Base-by-base conservation (phyloP, 2,888 invertebrate genomes). In the Mamestra brassicae region DNA sequence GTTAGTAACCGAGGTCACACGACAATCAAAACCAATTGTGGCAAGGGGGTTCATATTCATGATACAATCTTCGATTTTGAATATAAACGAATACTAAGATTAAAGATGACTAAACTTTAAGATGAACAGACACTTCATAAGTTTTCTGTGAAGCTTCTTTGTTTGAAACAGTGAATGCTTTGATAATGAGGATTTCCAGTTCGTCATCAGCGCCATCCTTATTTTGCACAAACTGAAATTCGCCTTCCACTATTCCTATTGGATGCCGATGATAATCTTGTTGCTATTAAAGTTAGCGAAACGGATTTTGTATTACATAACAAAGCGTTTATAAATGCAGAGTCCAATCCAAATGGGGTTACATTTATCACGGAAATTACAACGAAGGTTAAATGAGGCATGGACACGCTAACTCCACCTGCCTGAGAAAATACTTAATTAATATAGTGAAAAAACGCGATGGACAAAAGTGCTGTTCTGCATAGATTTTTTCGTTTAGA, bases 301-400 rank as follows among this genome's bases (percentile, higher is more conserved):
- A 79, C 70, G 66, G 74, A 75, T 77, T 82, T 79, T 10, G 63
- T 81, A 77, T 85, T 84, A 87, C 76, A 65, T 81, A 83, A 84
- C 78, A 81, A 78, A 77, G 80, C 76, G 75, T 81, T 85, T 81
- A 86, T 87, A 87, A 89, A 89, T 90, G 91, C 92, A 91, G 85
- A 86, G 80, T 85, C 86, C 88, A 88, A 87, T 88, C 80, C 85
- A 86, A 91, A 91, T 88, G 88, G 88, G 89, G 89, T 91, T 90
- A 90, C 89, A 86, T 91, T 91, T 90, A 92, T 90, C 90, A 90
- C 90, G 92, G 93, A 93, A 94, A 94, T 93, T 92, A 92, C 90
- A 89, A 86, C 88, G 89, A 92, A 93, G 92, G 90, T 90, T 92
- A 92, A 94, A 94, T 90, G 92, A 88, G 89, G 84, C 85, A 84